Conservation (phyloP, 2,113 vertebrate genomes). For the Dasyprocta punctata region DNA sequence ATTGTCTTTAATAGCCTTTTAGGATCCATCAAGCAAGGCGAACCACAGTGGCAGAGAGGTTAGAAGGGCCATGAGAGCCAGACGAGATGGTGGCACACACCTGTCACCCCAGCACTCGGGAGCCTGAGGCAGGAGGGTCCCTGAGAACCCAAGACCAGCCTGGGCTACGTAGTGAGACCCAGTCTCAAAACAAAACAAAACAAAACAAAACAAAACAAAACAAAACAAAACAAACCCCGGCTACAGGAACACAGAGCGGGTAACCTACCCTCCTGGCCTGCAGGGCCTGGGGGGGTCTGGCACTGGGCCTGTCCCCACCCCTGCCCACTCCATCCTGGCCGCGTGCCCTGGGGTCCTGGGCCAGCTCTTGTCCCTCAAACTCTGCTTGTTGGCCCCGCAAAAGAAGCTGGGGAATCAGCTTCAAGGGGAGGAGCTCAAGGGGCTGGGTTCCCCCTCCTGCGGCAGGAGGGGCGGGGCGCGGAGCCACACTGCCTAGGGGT, state of each 20-base stretch:
- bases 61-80: neutral
- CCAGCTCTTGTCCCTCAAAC: neutral
- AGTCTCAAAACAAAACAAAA: neutral
- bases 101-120: neutral
- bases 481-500: neutral
- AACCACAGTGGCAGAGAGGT: neutral
- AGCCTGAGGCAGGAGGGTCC: neutral
- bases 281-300: neutral
- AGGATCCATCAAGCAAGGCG: too few species aligned
- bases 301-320: neutral
- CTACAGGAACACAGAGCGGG: neutral
- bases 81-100: neutral
- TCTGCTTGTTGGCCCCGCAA: too few species aligned
- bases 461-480: neutral
- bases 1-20: neutral
- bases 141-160: neutral
- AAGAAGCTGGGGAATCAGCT: neutral
- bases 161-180: neutral
- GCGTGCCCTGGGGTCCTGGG: neutral
- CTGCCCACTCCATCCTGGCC: neutral
- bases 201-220: neutral
- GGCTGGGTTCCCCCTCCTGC: neutral
- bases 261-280: neutral
- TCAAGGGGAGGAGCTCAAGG: rapidly evolving
- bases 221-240: neutral